Base-by-base conservation (phyloP, 2,797 vertebrate genomes). In the Squalus acanthias region DNA sequence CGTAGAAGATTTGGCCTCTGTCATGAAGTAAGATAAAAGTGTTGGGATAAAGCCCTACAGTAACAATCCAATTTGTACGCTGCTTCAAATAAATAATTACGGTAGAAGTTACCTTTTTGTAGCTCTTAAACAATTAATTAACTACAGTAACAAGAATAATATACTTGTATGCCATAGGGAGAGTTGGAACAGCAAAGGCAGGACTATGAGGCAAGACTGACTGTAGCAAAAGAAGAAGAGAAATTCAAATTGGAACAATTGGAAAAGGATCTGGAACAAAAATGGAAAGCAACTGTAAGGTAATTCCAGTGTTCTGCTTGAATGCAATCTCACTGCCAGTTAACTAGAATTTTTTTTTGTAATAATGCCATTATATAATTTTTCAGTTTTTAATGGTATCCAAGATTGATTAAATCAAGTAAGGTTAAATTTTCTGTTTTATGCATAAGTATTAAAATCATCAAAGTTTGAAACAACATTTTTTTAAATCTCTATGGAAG, bases 271-370 rank as follows among this genome's bases (percentile, higher is more conserved):
- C 98, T 99, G 96, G 99, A 99, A 98, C 98, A 99, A 29, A 99
- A 99, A 97, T 99, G 99, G 99, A 99, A 99, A 1, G 99, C 99
- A 97, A 99, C 99, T 76, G 98, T 99, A 97, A 98, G 99, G 99
- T 99, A 97, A 96, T 95, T 92, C 91, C 22, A 72, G 5, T 72
- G 3, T 50, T 69, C 22, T 70, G 1, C 22, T 9, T 67, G 33
- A 95, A 72, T 92, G 57, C 26, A 92, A 39, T 65, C 13, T n/a
- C 15, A 92, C 29, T 63, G 89, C 85, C n/a, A 79, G 76, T n/a
- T n/a, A 79, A 39, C n/a, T 46, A 10, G 79, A n/a, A 85, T 85
- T 70, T 70, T 4, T 24, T 63, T 22, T 70, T 70, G 17, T 70
- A 85, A 39, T n/a, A 85, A 85, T 85, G 79, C 39, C 33, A 85